Conservation (phyloP, 2,113 vertebrate genomes). For the Pterocles gutturalis region DNA sequence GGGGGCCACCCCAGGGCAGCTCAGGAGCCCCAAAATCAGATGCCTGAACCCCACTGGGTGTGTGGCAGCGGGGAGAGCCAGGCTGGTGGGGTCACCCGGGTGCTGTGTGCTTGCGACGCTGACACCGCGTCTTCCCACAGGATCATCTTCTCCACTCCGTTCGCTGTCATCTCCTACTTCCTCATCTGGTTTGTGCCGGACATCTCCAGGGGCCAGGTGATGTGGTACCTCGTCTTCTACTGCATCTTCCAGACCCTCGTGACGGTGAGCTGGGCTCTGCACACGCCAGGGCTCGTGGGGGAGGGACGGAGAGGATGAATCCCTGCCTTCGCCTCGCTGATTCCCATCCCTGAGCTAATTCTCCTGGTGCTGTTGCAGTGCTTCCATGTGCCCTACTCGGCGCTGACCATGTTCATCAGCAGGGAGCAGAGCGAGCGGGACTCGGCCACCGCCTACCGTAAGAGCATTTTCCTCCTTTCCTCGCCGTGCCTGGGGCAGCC, state of each 20-base stretch:
- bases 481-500: rapidly evolving
- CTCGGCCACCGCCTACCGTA: constrained; percentile 94
- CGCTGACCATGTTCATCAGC: constrained; percentile 98
- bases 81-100: neutral
- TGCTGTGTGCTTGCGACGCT: rapidly evolving
- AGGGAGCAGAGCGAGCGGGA: constrained; percentile 92
- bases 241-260: constrained; percentile 95
- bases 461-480: constrained; percentile 43
- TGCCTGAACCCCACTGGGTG: neutral
- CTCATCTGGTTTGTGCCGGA: constrained; percentile 94
- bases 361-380: constrained; percentile 81
- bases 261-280: constrained; percentile 83
- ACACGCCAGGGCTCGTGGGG: rapidly evolving
- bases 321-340: neutral
- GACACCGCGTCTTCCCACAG: constrained; percentile 61
- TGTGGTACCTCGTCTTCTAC: constrained; percentile 95
- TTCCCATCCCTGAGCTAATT: neutral
- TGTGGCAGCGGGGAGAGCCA: neutral
- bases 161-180: constrained; percentile 89
- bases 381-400: constrained; percentile 96
- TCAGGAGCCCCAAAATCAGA: neutral
- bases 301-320: neutral
- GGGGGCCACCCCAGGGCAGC: neutral
- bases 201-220: constrained; percentile 81
- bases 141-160: constrained; percentile 91